Percentiles rank a stretch among this genome's conserved stretches.
Evolutionary conservation across 1,140 invertebrate genomes (phyloP).

Genomic region (Idris sp.): DNA sequence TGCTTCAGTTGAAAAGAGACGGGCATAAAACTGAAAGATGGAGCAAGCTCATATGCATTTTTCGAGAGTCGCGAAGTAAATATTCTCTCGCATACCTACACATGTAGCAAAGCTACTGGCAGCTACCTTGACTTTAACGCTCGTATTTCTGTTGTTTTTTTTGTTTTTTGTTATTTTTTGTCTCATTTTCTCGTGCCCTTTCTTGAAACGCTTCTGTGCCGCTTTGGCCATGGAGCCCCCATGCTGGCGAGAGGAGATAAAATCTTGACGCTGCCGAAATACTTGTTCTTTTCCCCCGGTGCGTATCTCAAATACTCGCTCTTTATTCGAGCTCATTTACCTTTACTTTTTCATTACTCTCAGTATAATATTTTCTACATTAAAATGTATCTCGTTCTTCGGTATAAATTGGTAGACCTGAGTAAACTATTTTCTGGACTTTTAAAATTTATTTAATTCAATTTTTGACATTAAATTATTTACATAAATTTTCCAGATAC

Average conservation of each 20-base stretch:
- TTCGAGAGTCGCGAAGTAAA: constrained; percentile 32
- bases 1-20: constrained; percentile 11
- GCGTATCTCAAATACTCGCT: constrained; percentile 52
- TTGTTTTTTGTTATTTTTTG: constrained; percentile 44
- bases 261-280: constrained; percentile 56
- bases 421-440: no score
- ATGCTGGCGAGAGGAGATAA: constrained; percentile 57
- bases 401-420: no score
- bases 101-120: constrained; percentile 32
- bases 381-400: no score
- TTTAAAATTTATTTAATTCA: no score
- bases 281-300: constrained; percentile 38
- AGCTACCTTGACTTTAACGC: constrained; percentile 52
- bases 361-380: constrained; percentile 17
- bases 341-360: constrained; percentile 48
- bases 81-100: constrained; percentile 27
- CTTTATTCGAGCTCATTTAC: constrained; percentile 55
- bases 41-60: constrained; percentile 42
- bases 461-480: no score
- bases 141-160: constrained; percentile 46
- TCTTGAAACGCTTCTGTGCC: constrained; percentile 46
- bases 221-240: constrained; percentile 42
- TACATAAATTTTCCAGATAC: no score
- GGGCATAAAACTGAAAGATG: constrained; percentile 20
- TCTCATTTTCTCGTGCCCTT: constrained; percentile 36